Evolutionary conservation across 30 jellyfish, hydroid and myxozoan genomes (phyloP).

Genomic region (Pseudorhiza aurosa): DNA sequence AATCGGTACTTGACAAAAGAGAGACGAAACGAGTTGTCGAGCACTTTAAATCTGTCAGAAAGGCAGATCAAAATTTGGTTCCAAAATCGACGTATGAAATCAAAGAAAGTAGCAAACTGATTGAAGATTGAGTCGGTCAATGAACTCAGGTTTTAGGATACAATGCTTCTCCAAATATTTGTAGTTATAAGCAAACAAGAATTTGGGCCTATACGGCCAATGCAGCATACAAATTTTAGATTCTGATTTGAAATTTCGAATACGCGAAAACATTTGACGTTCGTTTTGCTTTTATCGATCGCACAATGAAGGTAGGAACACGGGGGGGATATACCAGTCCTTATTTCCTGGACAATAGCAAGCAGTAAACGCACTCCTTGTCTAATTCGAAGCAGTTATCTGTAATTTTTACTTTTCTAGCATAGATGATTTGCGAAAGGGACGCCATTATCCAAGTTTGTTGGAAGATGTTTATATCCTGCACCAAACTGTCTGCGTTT

Average conservation of each 20-base stretch:
- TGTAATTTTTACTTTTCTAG: no score
- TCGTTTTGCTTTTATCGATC: no score
- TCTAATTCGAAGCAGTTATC: no score
- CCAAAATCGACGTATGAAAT: conserved; percentile 85
- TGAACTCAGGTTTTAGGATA: not conserved
- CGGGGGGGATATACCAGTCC: no score
- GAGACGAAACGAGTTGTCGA: conserved; percentile 72
- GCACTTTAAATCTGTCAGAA: conserved; percentile 44
- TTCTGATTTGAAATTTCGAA: no score
- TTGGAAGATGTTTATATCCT: no score
- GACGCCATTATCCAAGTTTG: no score
- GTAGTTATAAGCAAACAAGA: not conserved
- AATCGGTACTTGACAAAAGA: conserved; percentile 72
- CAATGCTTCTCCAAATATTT: not conserved
- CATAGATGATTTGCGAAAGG: no score
- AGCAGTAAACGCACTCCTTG: no score
- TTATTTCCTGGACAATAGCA: no score
- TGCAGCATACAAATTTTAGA: not conserved
- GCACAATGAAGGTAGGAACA: no score
- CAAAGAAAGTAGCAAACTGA: conserved; percentile 36
- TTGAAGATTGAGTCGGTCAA: not conserved
- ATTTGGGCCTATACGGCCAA: not conserved
- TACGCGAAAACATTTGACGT: no score
- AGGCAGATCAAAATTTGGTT: conserved; percentile 82
- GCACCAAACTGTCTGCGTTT: not conserved